These are phyloP conservation scores for Pollicipes pollicipes DNA, from an alignment of 1,140 invertebrate species.

Conservation along the genomic window DNA sequence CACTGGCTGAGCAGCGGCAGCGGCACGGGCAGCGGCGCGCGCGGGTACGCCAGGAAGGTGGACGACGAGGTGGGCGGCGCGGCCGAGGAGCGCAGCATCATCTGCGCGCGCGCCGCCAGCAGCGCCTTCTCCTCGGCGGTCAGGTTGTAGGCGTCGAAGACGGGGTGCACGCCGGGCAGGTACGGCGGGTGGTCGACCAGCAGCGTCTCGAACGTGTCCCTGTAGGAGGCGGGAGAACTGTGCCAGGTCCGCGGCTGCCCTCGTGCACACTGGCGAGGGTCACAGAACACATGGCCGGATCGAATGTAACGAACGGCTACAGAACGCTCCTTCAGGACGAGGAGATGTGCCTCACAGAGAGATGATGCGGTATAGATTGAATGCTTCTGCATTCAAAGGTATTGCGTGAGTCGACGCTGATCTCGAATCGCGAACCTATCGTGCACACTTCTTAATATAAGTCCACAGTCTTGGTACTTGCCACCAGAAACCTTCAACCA, in stretches of 20 bases:
- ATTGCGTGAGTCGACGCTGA: no score
- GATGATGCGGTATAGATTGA: no score
- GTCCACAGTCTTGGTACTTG: no score
- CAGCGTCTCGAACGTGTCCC: constrained; percentile 5
- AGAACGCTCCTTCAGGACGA: no score
- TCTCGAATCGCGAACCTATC: no score
- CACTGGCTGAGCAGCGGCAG: constrained; percentile 3
- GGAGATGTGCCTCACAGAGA: no score
- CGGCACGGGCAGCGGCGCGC: neutral
- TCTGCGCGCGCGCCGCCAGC: neutral
- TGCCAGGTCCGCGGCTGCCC: neutral
- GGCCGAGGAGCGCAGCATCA: neutral
- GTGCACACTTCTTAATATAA: no score
- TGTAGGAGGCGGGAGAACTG: neutral
- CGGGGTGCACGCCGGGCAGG: neutral
- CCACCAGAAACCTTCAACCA: no score
- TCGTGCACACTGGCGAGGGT: no score
- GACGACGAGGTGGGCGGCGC: neutral
- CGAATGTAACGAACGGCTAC: no score
- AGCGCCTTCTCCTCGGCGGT: neutral
- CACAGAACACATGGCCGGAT: no score
- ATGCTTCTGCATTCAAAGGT: no score
- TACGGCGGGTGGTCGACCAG: neutral
- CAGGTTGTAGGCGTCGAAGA: neutral
- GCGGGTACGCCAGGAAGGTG: neutral